phyloP scores from a whole-genome alignment of 2,797 vertebrate species.

The Lophotriccus pileatus region DNA sequence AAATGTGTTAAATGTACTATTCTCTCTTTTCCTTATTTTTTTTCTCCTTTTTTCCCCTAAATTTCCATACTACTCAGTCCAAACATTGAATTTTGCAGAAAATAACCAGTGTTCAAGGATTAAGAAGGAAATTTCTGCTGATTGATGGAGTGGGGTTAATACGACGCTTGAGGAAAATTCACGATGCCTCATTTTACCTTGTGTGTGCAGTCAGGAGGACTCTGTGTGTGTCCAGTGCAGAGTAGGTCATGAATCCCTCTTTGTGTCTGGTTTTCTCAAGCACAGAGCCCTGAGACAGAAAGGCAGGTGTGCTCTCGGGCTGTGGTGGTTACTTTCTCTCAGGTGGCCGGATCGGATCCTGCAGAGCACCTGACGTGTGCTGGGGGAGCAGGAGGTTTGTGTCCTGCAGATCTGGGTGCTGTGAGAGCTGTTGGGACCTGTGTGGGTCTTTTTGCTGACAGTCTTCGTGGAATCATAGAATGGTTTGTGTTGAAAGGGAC shows the following conservation, averaged over 20 bases:
- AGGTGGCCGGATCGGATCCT: neutral
- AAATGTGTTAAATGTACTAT: neutral
- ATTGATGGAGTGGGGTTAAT: neutral
- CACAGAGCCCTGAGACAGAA: neutral
- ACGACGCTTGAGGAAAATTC: neutral
- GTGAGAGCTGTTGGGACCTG: neutral
- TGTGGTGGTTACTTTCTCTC: neutral
- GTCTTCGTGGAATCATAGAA: neutral
- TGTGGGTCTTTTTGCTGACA: accelerated
- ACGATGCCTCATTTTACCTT: neutral
- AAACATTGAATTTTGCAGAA: neutral
- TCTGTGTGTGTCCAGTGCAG: neutral
- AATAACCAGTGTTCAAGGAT: neutral
- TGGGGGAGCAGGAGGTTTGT: neutral
- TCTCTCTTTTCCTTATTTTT: neutral
- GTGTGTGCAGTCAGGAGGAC: neutral
- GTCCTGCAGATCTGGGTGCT: accelerated
- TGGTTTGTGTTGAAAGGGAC: neutral
- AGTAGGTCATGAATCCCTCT: neutral
- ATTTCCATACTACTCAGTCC: neutral
- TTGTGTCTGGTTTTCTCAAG: neutral
- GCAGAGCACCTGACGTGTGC: neutral
- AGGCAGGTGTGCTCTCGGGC: neutral
- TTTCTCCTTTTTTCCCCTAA: accelerated
- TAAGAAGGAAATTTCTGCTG: neutral